phyloP scores from a whole-genome alignment of 2,797 vertebrate species.

The Manis javanica region DNA sequence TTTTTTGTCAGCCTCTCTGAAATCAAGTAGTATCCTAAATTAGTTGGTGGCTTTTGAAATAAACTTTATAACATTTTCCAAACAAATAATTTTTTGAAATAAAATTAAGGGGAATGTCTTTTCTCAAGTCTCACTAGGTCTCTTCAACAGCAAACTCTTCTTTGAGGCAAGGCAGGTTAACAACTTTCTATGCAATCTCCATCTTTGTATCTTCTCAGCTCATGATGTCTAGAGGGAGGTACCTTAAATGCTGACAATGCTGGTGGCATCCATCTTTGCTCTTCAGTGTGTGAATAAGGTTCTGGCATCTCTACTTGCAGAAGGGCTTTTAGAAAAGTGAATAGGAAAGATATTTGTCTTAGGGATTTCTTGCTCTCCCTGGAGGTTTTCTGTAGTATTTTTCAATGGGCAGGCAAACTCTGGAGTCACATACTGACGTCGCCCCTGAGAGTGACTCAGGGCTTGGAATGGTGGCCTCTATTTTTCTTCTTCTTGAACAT shows the following conservation, averaged over 20 bases:
- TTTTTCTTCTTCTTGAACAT: constrained; percentile 65
- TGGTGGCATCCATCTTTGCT: background rate
- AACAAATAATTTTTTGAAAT: background rate
- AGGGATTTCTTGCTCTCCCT: background rate
- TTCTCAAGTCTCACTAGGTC: background rate
- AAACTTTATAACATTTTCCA: background rate
- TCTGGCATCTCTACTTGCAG: background rate
- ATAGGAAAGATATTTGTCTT: background rate
- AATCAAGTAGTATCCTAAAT: constrained; percentile 23
- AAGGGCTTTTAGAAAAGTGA: constrained; percentile 11
- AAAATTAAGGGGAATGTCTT: background rate
- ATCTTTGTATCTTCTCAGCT: background rate
- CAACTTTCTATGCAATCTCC: background rate
- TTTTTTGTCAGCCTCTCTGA: background rate
- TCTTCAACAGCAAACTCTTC: background rate
- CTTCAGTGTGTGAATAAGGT: background rate
- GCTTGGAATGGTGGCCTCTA: constrained; percentile 64
- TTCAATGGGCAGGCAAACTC: background rate
- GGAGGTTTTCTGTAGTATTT: background rate
- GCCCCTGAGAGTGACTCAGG: constrained; percentile 2
- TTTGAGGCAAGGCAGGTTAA: background rate
- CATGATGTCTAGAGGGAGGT: background rate
- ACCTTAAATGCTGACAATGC: background rate
- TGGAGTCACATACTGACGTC: constrained; percentile 36
- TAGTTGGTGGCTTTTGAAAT: constrained; percentile 22